Conservation (phyloP, 2,113 vertebrate species). For the Colinus virginianus region DNA sequence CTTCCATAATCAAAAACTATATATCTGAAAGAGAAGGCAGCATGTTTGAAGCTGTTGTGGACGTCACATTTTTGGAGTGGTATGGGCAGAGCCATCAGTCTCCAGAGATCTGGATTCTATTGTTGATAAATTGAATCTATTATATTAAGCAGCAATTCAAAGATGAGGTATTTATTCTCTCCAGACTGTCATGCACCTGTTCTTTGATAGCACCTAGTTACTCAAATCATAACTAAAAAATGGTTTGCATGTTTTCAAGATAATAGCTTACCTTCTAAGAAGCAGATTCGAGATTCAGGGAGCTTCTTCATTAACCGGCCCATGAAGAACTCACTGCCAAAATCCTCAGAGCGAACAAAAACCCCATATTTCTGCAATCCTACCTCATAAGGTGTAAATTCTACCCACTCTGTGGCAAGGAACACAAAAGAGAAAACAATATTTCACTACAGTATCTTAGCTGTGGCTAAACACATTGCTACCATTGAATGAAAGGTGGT, state of each 20-base stretch:
- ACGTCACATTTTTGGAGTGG: not conserved
- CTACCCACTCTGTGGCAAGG: constrained; percentile 83
- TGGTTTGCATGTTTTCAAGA: not conserved
- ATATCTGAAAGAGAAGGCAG: not conserved
- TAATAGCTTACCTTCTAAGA: constrained; percentile 79
- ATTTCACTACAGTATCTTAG: not conserved
- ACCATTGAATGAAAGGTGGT: not conserved
- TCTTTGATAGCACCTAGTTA: not conserved
- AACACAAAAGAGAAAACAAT: not conserved
- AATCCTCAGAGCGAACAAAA: constrained; percentile 83
- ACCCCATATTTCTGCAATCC: constrained; percentile 88
- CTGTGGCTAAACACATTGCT: not conserved
- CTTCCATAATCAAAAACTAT: not conserved
- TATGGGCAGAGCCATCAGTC: not conserved
- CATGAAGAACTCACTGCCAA: constrained; percentile 90
- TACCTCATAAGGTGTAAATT: constrained; percentile 91
- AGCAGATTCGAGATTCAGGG: constrained; percentile 84
- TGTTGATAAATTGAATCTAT: not conserved
- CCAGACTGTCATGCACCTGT: not conserved
- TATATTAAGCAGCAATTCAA: not conserved
- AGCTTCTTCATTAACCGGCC: constrained; percentile 84
- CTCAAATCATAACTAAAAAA: not conserved
- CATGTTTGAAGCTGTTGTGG: not conserved
- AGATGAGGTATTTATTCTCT: not conserved
- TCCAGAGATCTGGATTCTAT: not conserved